These are phyloP conservation scores for Zonitis immaculata DNA, from an alignment of 2,888 invertebrate genomes.

Conservation along the genomic window DNA sequence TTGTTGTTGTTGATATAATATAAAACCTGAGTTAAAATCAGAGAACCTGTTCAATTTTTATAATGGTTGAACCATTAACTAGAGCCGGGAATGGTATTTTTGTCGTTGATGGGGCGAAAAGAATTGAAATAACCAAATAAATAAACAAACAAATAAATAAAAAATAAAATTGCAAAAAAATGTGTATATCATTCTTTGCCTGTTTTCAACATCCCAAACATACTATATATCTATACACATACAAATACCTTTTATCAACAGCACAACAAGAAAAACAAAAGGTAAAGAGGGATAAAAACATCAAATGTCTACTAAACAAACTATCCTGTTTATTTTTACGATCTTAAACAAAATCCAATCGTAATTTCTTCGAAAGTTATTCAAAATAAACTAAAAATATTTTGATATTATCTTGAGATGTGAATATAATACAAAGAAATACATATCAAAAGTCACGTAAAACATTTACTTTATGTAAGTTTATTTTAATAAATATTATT, in stretches of 20 bases:
- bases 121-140: background rate
- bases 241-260: background rate
- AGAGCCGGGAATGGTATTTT: background rate
- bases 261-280: background rate
- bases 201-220: background rate
- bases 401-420: background rate
- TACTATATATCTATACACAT: too few species aligned
- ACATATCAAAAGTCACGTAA: background rate
- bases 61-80: conserved; percentile 11
- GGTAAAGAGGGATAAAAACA: background rate
- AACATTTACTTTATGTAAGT: too few species aligned
- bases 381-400: background rate
- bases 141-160: background rate
- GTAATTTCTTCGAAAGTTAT: background rate
- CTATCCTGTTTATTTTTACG: background rate
- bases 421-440: background rate
- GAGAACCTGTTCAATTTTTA: conserved; percentile 10
- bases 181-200: background rate
- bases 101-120: background rate
- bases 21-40: background rate
- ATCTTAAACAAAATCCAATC: background rate
- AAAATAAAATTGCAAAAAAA: background rate
- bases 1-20: too few species aligned
- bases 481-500: background rate
- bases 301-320: background rate